These are phyloP conservation scores for Ibidorhyncha struthersii DNA, from an alignment of 2,113 vertebrate species.

Conservation along the genomic window DNA sequence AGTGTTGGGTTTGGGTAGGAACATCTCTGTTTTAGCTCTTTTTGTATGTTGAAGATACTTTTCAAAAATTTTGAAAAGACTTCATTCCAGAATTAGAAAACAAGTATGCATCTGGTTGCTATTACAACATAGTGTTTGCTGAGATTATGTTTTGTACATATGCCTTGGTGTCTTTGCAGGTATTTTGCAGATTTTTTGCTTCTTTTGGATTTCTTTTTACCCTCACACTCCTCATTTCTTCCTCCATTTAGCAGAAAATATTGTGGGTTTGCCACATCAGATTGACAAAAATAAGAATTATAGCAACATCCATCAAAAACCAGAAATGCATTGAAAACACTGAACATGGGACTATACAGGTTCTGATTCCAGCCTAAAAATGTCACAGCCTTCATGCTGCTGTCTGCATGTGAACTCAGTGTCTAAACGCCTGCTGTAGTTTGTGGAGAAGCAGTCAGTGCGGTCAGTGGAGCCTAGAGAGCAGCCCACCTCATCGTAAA, in stretches of 20 bases:
- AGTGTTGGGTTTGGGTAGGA: background rate
- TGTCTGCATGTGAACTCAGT: background rate
- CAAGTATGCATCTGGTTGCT: background rate
- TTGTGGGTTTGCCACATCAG: background rate
- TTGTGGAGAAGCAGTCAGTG: background rate
- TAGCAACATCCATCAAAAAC: background rate
- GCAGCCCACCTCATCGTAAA: background rate
- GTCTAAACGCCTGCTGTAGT: background rate
- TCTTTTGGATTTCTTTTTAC: background rate
- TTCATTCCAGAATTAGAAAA: background rate
- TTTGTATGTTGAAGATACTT: background rate
- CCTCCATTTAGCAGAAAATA: background rate
- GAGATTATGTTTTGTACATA: background rate
- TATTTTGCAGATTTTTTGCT: background rate
- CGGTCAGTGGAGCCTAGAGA: background rate
- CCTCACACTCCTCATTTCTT: background rate
- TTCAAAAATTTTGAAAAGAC: background rate
- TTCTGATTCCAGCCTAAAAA: background rate
- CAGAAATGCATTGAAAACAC: background rate
- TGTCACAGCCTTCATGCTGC: background rate
- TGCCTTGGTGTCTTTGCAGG: background rate
- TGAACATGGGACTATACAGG: accelerated
- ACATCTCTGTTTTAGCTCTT: background rate
- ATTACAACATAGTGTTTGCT: background rate
- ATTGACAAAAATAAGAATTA: background rate